Base-by-base conservation (phyloP, 2,113 vertebrate genomes). In the Hepsetus odoe region DNA sequence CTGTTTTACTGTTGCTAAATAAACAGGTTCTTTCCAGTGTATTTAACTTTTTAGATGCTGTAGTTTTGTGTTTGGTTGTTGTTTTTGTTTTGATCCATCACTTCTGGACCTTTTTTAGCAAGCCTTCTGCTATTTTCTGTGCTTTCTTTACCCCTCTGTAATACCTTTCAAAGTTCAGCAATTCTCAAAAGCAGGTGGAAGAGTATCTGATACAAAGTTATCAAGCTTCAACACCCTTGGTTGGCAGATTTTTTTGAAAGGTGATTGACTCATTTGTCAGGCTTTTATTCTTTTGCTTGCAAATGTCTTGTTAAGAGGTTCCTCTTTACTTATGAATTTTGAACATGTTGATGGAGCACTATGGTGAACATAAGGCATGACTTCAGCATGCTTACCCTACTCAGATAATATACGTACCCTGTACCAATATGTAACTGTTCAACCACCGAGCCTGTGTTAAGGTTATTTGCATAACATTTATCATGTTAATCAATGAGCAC, bases 1-100 rank as follows among this genome's bases (percentile, higher is more conserved):
- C 72, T 78, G 74, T 87, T 79, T 75, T 77, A 75, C 65, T 80
- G 75, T 74, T 77, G 74, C 56, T 78, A 80, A 83, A 74, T 87
- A 77, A 80, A 79, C 38, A 72, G 58, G 73, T 44, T 78, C 61
- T 83, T 83, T 86, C 56, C 51, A 62, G 69, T 75, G 65, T 81
- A 68, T 79, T 72, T 83, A 85, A 73, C 72, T 32, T 28, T 18
- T 80, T 40, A 59, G 61, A 83, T 77, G 73, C 65, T 83, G 22
- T 77, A 40, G 22, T 56, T 81, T 76, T 65, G 33, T 65, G 44
- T 51, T 49, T 49, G 16, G 71, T 51, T 66, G 30, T 38, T 69
- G 58, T 80, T 51, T 81, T 80, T 10, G 28, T 71, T 82, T 74
- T 28, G 40, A 67, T 58, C 53, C 33, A 53, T 81, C 49, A 56